phyloP scores from a whole-genome alignment of 2,888 invertebrate species.

The Drosophila picticornis region DNA sequence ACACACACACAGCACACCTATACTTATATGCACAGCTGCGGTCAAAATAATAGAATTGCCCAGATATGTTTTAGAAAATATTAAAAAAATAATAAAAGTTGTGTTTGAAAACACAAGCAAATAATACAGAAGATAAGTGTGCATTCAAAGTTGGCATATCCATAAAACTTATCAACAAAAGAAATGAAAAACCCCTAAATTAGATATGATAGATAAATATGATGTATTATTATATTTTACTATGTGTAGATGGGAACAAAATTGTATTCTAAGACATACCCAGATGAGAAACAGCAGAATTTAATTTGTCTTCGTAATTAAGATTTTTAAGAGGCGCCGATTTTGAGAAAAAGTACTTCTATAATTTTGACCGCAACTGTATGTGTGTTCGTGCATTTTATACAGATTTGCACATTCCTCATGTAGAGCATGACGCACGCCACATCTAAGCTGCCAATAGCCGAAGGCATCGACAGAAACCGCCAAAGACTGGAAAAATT shows the following conservation, averaged over 20 bases:
- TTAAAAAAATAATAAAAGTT: not conserved
- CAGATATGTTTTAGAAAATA: not conserved
- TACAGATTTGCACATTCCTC: not conserved
- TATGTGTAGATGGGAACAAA: not conserved
- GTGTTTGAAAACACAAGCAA: not conserved
- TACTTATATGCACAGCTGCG: not conserved
- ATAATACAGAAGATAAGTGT: not conserved
- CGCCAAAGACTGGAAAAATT: conserved; percentile 5
- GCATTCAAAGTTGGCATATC: not conserved
- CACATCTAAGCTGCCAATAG: conserved; percentile 36
- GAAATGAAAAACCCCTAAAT: no score
- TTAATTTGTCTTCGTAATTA: not conserved
- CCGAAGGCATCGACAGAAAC: conserved; percentile 26
- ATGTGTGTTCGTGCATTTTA: not conserved
- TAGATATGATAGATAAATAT: no score
- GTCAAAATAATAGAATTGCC: not conserved
- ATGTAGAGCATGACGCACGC: conserved; percentile 24
- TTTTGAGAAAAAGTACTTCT: not conserved
- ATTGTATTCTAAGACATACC: not conserved
- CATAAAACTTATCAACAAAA: not conserved
- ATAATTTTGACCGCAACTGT: not conserved
- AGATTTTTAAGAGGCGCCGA: not conserved
- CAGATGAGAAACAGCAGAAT: not conserved
- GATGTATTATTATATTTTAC: not conserved
- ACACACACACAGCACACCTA: not conserved